A percentile compares a stretch with the other conserved stretches of the same genome.
phyloP scores from a whole-genome alignment of 2,113 vertebrate genomes.

The Engystomops pustulosus region DNA sequence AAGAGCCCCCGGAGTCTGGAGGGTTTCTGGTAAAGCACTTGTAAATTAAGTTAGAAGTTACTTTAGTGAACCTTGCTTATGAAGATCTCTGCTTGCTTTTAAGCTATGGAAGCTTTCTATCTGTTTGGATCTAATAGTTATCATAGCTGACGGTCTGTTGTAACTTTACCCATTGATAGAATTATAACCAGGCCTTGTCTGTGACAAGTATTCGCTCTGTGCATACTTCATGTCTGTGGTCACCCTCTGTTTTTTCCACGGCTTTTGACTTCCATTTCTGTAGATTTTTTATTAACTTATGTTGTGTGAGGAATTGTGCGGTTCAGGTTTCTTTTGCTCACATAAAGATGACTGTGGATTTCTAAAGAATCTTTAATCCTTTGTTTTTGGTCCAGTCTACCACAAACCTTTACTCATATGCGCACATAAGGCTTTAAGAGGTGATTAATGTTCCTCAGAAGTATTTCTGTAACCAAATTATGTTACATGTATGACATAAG shows the following conservation, averaged over 20 bases:
- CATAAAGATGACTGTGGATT: background rate
- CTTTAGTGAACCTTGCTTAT: too few relatives aligned
- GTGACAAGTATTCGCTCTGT: background rate
- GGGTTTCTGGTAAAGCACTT: too few relatives aligned
- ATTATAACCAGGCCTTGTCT: too few relatives aligned
- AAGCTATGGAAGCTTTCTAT: too few relatives aligned
- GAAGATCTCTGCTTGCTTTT: too few relatives aligned
- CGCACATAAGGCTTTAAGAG: background rate
- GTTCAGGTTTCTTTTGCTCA: background rate
- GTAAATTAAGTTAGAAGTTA: too few relatives aligned
- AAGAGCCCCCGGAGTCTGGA: too few relatives aligned
- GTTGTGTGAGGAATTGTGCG: background rate
- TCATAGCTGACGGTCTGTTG: too few relatives aligned
- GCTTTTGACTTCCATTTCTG: background rate
- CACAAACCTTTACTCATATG: background rate
- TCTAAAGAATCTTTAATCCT: background rate
- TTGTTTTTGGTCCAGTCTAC: background rate
- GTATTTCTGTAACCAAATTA: background rate
- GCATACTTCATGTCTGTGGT: background rate
- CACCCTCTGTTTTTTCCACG: background rate
- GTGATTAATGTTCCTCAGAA: slow-evolving; percentile 15
- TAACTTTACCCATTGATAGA: too few relatives aligned
- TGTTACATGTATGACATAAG: too few relatives aligned
- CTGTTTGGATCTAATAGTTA: too few relatives aligned
- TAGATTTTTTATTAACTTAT: background rate